Conservation (phyloP, 1,140 invertebrate species). For the Spodoptera frugiperda region DNA sequence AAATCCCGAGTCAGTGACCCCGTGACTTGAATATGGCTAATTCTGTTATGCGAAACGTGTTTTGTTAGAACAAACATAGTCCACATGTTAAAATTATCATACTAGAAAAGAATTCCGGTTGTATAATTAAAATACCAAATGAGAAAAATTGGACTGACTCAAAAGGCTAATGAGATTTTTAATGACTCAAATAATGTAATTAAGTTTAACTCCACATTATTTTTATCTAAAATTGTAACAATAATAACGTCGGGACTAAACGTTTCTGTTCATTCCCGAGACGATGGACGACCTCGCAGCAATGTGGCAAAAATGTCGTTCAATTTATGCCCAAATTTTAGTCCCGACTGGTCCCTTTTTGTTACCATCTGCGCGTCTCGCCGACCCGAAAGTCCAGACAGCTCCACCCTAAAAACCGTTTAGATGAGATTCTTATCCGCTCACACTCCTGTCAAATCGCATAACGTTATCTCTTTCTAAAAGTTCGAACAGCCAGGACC, state of each 20-base stretch:
- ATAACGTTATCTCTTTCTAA: conserved; percentile 79
- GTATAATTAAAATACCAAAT: conserved; percentile 9
- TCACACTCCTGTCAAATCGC: conserved; percentile 72
- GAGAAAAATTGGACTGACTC: conserved; percentile 3
- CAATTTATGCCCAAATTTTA: conserved; percentile 85
- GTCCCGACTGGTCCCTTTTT: conserved; percentile 83
- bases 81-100: conserved; percentile 35
- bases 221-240: conserved; percentile 36
- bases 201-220: conserved; percentile 18
- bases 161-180: conserved; percentile 25
- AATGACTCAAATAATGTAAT: conserved; percentile 5
- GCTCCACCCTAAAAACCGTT: conserved; percentile 85
- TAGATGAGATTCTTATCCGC: conserved; percentile 77
- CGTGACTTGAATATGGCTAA: conserved; percentile 77
- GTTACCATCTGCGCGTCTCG: conserved; percentile 81
- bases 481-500: conserved; percentile 75
- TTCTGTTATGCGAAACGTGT: conserved; percentile 75
- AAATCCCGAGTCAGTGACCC: conserved; percentile 81
- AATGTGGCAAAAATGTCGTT: conserved; percentile 84
- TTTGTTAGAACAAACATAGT: conserved; percentile 61
- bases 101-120: conserved; percentile 27
- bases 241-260: conserved; percentile 49
- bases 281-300: conserved; percentile 61
- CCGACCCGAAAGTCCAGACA: conserved; percentile 81
- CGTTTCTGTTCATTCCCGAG: conserved; percentile 54